A percentile compares a stretch with the other conserved stretches of the same genome.
Evolutionary conservation across 1,140 invertebrate genomes (phyloP).

Genomic region (Megalopta genalis): DNA sequence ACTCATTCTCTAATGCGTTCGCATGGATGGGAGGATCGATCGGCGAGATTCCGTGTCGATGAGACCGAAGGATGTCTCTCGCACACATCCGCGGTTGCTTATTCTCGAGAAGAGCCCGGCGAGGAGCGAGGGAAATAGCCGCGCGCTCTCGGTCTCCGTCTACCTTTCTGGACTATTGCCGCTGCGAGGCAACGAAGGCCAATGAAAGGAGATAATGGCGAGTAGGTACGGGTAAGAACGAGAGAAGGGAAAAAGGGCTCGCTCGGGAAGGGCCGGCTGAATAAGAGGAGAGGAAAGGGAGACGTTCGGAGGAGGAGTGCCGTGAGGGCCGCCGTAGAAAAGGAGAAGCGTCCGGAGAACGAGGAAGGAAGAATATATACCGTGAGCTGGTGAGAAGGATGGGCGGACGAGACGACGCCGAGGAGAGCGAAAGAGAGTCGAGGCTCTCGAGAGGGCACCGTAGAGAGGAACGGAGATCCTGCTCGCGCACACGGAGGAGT

Average conservation of each 20-base stretch:
- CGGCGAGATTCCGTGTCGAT: conserved; percentile 35
- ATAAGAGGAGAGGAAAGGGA: conserved; percentile 40
- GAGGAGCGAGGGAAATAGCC: conserved; percentile 22
- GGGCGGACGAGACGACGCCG: conserved; percentile 37
- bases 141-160: not conserved
- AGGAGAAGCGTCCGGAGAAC: conserved; percentile 28
- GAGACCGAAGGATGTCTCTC: conserved; percentile 32
- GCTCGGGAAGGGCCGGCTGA: conserved; percentile 46
- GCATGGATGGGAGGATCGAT: conserved; percentile 16
- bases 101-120: conserved; percentile 19
- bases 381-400: conserved; percentile 54
- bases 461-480: conserved; percentile 30
- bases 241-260: conserved; percentile 56
- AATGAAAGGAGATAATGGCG: conserved; percentile 71
- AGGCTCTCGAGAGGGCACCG: not conserved
- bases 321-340: conserved; percentile 34
- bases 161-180: conserved; percentile 45
- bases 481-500: not conserved
- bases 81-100: conserved; percentile 23
- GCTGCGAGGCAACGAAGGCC: conserved; percentile 66
- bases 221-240: conserved; percentile 61
- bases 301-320: not conserved
- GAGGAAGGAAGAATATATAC: conserved; percentile 44
- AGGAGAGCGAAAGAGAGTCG: conserved; percentile 10
- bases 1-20: too few relatives aligned